A percentile compares a stretch with the other conserved stretches of the same genome.
Conservation (phyloP, 2,888 invertebrate genomes). For the Ophion obscuratus region DNA sequence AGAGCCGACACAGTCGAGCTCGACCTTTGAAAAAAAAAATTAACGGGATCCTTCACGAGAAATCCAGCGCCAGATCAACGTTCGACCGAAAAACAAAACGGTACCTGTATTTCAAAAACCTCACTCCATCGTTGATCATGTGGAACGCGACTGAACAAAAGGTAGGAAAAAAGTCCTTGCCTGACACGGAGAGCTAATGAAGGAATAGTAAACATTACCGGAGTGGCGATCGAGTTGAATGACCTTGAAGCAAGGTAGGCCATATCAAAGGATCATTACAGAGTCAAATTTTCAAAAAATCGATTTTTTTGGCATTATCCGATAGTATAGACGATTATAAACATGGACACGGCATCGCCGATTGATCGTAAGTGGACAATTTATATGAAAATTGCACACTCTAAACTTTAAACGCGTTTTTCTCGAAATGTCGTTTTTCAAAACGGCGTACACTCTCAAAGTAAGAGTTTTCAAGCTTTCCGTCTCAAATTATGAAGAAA, state of each 20-base stretch:
- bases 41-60: slow-evolving; percentile 38
- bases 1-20: background rate
- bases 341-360: too few species aligned
- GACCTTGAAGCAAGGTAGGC: slow-evolving; percentile 41
- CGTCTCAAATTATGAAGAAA: too few species aligned
- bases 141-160: background rate
- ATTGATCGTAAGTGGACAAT: too few species aligned
- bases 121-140: background rate
- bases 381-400: too few species aligned
- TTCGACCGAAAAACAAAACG: slow-evolving; percentile 45
- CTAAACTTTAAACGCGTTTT: too few species aligned
- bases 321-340: too few species aligned
- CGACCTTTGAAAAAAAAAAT: background rate
- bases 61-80: slow-evolving; percentile 31
- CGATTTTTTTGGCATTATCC: too few species aligned
- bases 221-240: slow-evolving; percentile 56
- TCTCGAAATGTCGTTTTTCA: too few species aligned
- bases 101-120: slow-evolving; percentile 47
- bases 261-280: background rate
- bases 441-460: too few species aligned
- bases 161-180: slow-evolving; percentile 5
- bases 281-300: too few species aligned
- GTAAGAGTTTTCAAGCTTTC: too few species aligned
- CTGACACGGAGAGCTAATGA: background rate
- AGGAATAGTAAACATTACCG: background rate